Base-by-base conservation (phyloP, 2,113 vertebrate genomes). In the Oncorhynchus kisutch region DNA sequence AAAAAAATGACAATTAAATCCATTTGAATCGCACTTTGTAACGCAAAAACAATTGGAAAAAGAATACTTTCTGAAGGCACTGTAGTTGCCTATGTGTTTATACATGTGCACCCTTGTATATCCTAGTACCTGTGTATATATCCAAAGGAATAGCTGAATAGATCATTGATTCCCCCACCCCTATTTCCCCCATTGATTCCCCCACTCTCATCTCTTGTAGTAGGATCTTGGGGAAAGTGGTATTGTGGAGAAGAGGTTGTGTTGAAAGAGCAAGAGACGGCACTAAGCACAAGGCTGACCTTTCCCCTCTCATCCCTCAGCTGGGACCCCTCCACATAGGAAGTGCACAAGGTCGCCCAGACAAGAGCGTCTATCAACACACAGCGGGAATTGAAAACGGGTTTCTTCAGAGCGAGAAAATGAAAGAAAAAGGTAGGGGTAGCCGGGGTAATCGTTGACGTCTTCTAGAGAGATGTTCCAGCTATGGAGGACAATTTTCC, bases 281-380 rank as follows among this genome's bases (percentile, higher is more conserved):
- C 83, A 48, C 82, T 70, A 60, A 83, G 82, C 88, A 84, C 80
- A 81, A 82, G 85, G 81, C 75, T 16, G 80, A 92, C 89, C 87
- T 90, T 82, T 87, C 25, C 12, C 25, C 66, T 29, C 27, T 31
- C 71, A 16, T 22, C 66, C 54, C 54, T 31, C 85, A 83, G 74
- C 84, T 80, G 81, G 77, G 89, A 60, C 70, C 54, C 18, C 59
- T 22, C 48, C 86, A 90, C 79, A 84, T 83, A 89, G 90, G 89
- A 92, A 91, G 88, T 87, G 82, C 76, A 81, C 87, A 85, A 86
- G 88, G 88, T 89, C 78, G 71, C 73, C 69, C 70, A 89, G 88
- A 87, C 83, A 87, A 89, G 84, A 85, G 83, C 22, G 86, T 91
- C 91, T 91, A 86, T 93, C 90, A 91, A 77, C 90, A 70, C 67